Base-by-base conservation (phyloP, 92 coral and sea anemone species). In the Ricordea florida region DNA sequence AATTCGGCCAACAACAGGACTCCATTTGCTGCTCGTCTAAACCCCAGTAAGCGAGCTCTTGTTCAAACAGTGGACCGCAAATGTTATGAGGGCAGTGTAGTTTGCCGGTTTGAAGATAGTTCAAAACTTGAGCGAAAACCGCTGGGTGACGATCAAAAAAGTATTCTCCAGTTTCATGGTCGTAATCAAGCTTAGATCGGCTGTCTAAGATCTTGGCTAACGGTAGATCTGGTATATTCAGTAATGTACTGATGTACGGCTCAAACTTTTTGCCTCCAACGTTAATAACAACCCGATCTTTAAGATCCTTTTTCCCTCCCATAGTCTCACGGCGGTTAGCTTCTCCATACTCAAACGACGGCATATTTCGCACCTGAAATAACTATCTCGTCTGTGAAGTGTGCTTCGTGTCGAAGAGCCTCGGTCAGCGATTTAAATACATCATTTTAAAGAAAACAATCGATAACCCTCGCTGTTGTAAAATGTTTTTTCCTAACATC, bases 11-110 rank as follows among this genome's bases (percentile, higher is more conserved):
- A 38, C 99, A 96, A 33, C 99, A 96, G 6, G 99, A 88, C 38
- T 96, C 99, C 99, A 96, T 96, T 32, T 96, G 97, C 55, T 92
- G 92, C 36, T 96, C 99, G 20, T 92, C 96, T 5, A 96, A 92
- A 21, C 99, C 99, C 99, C 99, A 96, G 37, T 92, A 96, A 16
- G 90, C 94, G 15, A 96, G 89, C 32, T 96, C 99, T 40, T 89
- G 97, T 66, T 96, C 99, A 22, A 96, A 96, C 20, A 96, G 52
- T 5, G 99, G 99, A 9, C 99, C 99, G 18, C 99, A 96, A 11
- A 96, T 73, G 16, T 89, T 88, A 31, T 96, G 81, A 23, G 99
- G 99, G 68, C 97, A 87, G 37, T 96, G 99, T 23, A 96, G 93
- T 22, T 92, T 96, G 6, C 99, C 99, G n/a, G 99, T 96, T 52